Base-by-base conservation (phyloP, 2,888 invertebrate species). In the Tipula vernalis region DNA sequence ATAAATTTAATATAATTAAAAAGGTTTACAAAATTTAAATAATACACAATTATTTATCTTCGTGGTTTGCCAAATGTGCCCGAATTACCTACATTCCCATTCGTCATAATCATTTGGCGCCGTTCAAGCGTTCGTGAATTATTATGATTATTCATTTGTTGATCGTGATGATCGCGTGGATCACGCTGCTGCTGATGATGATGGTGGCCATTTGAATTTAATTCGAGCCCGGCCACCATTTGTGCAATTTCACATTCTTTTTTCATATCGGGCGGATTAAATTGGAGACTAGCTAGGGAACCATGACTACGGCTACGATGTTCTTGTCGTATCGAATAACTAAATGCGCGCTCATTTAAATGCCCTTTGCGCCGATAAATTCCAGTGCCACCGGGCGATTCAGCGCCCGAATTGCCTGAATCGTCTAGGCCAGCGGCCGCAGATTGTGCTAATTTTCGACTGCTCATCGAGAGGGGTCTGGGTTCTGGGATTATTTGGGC, bases 241-340 rank as follows among this genome's bases (percentile, higher is more conserved):
- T 98, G 98, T 92, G 97, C 96, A 89, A 98, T 97, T 92, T 98
- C 97, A 3, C 97, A 93, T 91, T 97, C 97, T 90, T 97, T 97
- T 91, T 97, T 97, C 90, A 96, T 93, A 90, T 96, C 96, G 88
- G 96, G 96, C 88, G 95, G 95, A 89, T 96, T 96, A 92, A 98
- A 98, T 91, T 97, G 97, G 88, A 98, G 92, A 90, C 97, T 98
- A 88, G 98, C 97, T 90, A 98, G 93, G 87, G 97, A 97, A 87
- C 98, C 98, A 91, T 98, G 98, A 89, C 97, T 98, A 88, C 98
- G 94, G 90, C 97, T 97, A 88, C 98, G 94, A 90, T 98, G 98
- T 91, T 98, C 98, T 91, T 98, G 98, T 87, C 98, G 93, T 90
- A 98, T 98, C 89, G 98, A 98, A 92, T 98, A 98, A 87, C 97